phyloP scores from a whole-genome alignment of 2,113 vertebrate species.

The Monarcha castaneiventris region DNA sequence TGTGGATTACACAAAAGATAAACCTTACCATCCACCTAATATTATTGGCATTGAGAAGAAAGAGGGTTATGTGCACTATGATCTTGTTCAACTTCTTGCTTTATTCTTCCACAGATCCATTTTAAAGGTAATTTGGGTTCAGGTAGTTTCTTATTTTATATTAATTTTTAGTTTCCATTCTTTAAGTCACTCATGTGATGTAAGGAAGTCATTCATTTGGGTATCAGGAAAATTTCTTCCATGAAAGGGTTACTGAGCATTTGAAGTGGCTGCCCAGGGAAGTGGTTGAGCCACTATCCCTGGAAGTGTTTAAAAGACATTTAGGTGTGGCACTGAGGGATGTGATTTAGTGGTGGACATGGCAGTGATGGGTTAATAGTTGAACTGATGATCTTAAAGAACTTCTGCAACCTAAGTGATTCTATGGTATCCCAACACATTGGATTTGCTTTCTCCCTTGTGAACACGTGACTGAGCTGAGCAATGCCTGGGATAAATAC shows the following conservation, averaged over 20 bases:
- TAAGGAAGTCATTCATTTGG: background rate
- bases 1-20: slow-evolving; percentile 74
- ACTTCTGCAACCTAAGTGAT: background rate
- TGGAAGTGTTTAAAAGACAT: background rate
- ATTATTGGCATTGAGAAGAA: slow-evolving; percentile 99
- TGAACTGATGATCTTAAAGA: background rate
- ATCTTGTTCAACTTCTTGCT: slow-evolving; percentile 91
- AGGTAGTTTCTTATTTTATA: background rate
- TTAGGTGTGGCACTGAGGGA: background rate
- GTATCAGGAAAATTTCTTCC: background rate
- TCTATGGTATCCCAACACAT: background rate
- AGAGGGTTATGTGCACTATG: slow-evolving; percentile 93
- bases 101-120: slow-evolving; percentile 98
- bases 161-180: background rate
- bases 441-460: background rate
- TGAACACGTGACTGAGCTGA: background rate
- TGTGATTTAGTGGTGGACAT: background rate
- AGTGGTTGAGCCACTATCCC: background rate
- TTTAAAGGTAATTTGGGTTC: slow-evolving; percentile 83
- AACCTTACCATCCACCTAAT: slow-evolving; percentile 88
- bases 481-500: background rate
- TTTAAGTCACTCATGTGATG: background rate
- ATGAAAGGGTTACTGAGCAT: background rate
- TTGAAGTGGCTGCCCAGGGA: background rate
- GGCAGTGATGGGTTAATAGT: background rate